phyloP scores from a whole-genome alignment of 2,797 vertebrate species.

The Myotis pilosus region DNA sequence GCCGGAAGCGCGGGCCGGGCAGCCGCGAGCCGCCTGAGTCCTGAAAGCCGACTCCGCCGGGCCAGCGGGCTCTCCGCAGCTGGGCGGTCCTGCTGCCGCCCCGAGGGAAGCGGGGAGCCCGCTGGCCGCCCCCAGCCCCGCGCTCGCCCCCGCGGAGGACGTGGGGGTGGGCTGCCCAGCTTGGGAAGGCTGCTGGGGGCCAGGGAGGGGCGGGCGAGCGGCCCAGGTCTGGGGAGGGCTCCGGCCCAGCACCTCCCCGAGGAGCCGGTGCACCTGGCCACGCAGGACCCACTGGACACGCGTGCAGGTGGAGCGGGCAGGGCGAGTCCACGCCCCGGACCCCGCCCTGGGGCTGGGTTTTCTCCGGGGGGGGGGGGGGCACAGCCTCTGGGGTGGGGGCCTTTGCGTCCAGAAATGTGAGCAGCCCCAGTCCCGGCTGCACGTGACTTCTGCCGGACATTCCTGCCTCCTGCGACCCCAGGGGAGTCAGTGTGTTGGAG shows the following conservation, averaged over 20 bases:
- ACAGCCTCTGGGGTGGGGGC: neutral
- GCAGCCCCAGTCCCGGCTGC: neutral
- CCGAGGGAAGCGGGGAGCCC: neutral
- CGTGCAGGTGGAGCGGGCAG: no score
- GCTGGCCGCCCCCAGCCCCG: neutral
- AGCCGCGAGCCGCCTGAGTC: constrained; percentile 44
- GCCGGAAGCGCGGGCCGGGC: constrained; percentile 33
- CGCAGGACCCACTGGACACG: neutral
- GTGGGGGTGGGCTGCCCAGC: neutral
- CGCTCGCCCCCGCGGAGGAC: neutral
- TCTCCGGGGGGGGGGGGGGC: no score
- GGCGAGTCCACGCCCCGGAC: rapidly evolving
- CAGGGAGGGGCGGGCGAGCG: neutral
- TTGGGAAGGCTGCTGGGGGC: neutral
- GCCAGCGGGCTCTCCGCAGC: neutral
- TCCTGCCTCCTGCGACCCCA: neutral
- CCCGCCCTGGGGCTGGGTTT: neutral
- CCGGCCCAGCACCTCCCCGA: neutral
- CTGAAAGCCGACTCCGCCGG: constrained; percentile 54
- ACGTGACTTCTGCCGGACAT: rapidly evolving
- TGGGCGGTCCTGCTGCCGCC: neutral
- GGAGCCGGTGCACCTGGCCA: neutral
- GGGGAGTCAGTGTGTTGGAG: neutral
- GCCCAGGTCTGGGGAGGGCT: neutral
- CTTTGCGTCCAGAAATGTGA: neutral